These are phyloP conservation scores for Synergus gifuensis DNA, from an alignment of 2,888 invertebrate species.

Conservation along the genomic window DNA sequence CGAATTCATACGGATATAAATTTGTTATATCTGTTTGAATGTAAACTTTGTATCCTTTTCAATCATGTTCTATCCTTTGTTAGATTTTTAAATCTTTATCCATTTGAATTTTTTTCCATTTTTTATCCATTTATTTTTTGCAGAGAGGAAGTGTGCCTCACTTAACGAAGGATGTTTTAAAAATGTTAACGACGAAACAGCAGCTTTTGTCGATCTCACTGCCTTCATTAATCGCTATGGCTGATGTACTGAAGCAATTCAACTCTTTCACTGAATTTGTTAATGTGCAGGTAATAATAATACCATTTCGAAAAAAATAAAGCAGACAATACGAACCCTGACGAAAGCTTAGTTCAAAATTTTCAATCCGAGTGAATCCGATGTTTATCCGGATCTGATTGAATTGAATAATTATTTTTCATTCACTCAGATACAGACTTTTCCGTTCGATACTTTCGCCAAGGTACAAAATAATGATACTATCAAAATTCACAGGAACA, in stretches of 20 bases:
- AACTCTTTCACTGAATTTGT: slow-evolving; percentile 82
- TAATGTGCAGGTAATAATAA: slow-evolving; percentile 78
- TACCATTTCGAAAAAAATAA: slow-evolving; percentile 43
- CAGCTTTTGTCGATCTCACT: slow-evolving; percentile 87
- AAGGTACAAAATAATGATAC: no score
- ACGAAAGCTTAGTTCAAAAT: neutral
- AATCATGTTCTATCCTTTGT: no score
- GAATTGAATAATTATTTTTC: no score
- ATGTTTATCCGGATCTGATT: no score
- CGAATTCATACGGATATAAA: no score
- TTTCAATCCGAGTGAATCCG: no score
- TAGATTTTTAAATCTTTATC: no score
- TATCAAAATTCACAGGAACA: slow-evolving; percentile 72
- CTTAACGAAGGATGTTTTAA: slow-evolving; percentile 87
- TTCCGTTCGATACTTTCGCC: no score
- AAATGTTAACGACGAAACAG: slow-evolving; percentile 81
- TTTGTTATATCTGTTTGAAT: no score
- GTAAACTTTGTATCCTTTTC: no score
- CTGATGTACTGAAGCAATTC: slow-evolving; percentile 83
- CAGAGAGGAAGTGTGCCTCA: slow-evolving; percentile 91
- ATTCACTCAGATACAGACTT: no score
- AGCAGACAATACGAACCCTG: neutral
- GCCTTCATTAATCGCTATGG: slow-evolving; percentile 83
- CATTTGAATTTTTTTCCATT: no score
- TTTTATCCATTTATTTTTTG: slow-evolving; percentile 55